phyloP scores from a whole-genome alignment of 1,140 invertebrate genomes.

The Hylyphantes graminicola region DNA sequence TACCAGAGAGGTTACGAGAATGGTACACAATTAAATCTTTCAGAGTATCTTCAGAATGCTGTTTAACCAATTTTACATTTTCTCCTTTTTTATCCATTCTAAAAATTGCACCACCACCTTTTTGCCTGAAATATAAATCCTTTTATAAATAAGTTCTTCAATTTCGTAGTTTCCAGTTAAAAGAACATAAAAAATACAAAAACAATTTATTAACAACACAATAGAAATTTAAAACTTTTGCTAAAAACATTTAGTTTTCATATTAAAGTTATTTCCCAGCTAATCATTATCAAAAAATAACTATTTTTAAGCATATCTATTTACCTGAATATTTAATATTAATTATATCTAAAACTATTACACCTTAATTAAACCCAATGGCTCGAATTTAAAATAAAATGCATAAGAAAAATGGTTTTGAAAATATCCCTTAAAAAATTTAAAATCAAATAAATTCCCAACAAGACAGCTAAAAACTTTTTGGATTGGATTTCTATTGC shows the following conservation, averaged over 20 bases:
- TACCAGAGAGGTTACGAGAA: constrained; percentile 67
- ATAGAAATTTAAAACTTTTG: too few species aligned
- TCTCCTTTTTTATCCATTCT: constrained; percentile 74
- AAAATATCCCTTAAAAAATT: not conserved
- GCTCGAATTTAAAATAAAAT: not conserved
- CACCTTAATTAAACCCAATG: not conserved
- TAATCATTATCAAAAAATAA: too few species aligned
- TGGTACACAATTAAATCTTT: constrained; percentile 75
- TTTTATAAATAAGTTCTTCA: too few species aligned
- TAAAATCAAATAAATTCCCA: not conserved
- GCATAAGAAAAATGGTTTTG: not conserved
- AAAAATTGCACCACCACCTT: constrained; percentile 76
- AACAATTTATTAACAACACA: too few species aligned
- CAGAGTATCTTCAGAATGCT: constrained; percentile 75
- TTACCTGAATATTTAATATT: too few species aligned
- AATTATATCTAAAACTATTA: too few species aligned
- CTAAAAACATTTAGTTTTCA: not conserved
- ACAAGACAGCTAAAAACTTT: not conserved
- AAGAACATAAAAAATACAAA: too few species aligned
- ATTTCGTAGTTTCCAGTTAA: too few species aligned
- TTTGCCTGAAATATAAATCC: constrained; percentile 50
- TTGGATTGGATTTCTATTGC: not conserved
- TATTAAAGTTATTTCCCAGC: too few species aligned
- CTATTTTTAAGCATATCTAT: too few species aligned
- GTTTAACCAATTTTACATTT: constrained; percentile 71